These are phyloP conservation scores for Cordilura impudica DNA, from an alignment of 2,888 invertebrate genomes.

Conservation along the genomic window DNA sequence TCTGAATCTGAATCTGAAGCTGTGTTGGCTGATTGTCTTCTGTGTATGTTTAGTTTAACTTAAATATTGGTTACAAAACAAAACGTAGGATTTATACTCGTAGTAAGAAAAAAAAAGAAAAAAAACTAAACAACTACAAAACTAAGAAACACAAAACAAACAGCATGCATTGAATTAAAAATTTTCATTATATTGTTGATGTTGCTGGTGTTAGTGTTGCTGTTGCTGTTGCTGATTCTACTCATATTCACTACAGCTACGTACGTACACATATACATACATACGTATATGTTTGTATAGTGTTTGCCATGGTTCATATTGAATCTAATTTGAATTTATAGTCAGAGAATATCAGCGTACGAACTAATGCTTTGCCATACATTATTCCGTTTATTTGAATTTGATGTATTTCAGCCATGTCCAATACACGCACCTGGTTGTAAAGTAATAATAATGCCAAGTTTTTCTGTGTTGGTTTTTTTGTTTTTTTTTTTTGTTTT, in stretches of 20 bases:
- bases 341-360: constrained; percentile 17
- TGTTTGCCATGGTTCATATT: constrained; percentile 18
- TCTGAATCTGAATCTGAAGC: neutral
- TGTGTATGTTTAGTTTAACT: constrained; percentile 2
- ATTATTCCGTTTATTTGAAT: constrained; percentile 2
- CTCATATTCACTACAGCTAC: neutral
- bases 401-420: constrained; percentile 26
- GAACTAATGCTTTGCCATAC: neutral
- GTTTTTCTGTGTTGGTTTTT: neutral
- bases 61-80: constrained; percentile 51
- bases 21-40: neutral
- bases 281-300: neutral
- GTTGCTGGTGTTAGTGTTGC: too few species aligned
- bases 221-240: too few species aligned
- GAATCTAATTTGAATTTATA: constrained; percentile 46
- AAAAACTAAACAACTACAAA: constrained; percentile 1
- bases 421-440: constrained; percentile 63
- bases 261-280: neutral
- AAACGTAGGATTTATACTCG: constrained; percentile 51
- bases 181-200: neutral
- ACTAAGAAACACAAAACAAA: neutral
- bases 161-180: neutral
- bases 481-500: constrained; percentile 14
- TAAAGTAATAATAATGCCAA: constrained; percentile 33
- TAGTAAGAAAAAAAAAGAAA: constrained; percentile 11